A percentile compares a stretch with the other conserved stretches of the same genome.
These are phyloP conservation scores for Neosilurus mollespiculum DNA, from an alignment of 2,797 vertebrate species.

Conservation along the genomic window DNA sequence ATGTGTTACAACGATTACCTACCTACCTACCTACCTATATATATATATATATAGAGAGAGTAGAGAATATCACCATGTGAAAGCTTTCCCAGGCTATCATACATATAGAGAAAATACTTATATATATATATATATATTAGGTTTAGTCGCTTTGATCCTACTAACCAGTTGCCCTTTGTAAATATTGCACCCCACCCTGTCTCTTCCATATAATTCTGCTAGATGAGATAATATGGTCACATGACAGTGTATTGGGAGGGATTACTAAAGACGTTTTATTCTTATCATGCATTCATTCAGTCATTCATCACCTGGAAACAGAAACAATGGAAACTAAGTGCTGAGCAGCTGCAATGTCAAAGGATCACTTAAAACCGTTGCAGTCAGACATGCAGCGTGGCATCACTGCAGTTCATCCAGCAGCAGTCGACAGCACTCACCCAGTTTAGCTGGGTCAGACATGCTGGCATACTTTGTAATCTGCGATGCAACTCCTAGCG, in stretches of 20 bases:
- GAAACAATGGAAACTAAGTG: constrained; percentile 44
- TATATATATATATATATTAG: neutral
- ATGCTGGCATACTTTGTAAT: constrained; percentile 88
- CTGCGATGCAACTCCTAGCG: constrained; percentile 90
- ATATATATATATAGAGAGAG: no score
- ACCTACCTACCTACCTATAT: no score
- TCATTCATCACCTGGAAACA: constrained; percentile 64
- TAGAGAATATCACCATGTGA: neutral
- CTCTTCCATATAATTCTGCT: neutral
- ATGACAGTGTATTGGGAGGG: constrained; percentile 43
- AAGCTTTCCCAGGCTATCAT: neutral
- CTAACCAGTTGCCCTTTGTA: neutral
- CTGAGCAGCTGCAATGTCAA: constrained; percentile 44
- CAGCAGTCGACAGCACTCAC: constrained; percentile 91
- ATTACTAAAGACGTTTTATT: constrained; percentile 68
- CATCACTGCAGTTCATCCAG: constrained; percentile 85
- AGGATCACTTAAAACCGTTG: constrained; percentile 43
- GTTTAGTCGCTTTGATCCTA: neutral
- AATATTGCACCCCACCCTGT: neutral
- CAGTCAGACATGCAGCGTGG: constrained; percentile 2
- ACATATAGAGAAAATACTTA: neutral
- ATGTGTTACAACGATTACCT: neutral
- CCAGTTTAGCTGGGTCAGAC: constrained; percentile 90
- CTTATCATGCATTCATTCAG: constrained; percentile 68
- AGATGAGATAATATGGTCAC: constrained; percentile 11